Percentiles rank a stretch among this genome's conserved stretches.
Conservation (phyloP, 1,140 invertebrate species). For the Ptiloglossa arizonensis region DNA sequence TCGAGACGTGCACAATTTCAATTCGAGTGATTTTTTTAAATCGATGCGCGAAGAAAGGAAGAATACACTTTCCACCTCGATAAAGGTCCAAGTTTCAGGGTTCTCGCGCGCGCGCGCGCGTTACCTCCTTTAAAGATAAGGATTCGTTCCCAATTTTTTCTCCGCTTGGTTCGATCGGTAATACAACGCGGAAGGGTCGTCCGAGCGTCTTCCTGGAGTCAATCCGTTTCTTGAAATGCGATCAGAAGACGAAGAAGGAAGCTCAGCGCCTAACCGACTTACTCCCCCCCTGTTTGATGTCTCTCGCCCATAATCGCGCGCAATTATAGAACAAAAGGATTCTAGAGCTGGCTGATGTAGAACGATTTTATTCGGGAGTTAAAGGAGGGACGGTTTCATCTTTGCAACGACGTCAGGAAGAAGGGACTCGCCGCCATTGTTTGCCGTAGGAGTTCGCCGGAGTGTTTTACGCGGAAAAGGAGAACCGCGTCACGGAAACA, state of each 20-base stretch:
- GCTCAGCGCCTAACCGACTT: neutral
- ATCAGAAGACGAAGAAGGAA: neutral
- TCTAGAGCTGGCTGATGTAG: conserved; percentile 9
- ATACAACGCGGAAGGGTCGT: neutral
- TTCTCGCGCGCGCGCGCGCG: too few species aligned
- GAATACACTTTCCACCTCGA: too few species aligned
- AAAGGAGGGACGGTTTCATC: conserved; percentile 50
- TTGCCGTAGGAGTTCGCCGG: conserved; percentile 31
- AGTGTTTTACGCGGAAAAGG: conserved; percentile 14
- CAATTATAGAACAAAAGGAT: conserved; percentile 61
- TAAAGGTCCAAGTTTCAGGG: too few species aligned
- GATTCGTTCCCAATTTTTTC: too few species aligned
- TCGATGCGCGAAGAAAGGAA: too few species aligned
- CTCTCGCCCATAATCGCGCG: conserved; percentile 48
- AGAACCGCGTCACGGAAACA: conserved; percentile 14
- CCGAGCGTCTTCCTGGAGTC: neutral
- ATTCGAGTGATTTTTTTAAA: too few species aligned
- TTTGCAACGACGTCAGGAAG: conserved; percentile 42
- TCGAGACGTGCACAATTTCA: too few species aligned
- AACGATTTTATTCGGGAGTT: conserved; percentile 43
- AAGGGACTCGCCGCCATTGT: conserved; percentile 47
- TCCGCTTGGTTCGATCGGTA: conserved; percentile 9
- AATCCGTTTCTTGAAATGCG: neutral
- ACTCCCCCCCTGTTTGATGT: conserved; percentile 42
- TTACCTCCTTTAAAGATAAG: too few species aligned